Evolutionary conservation across 2,113 vertebrate species (phyloP), one percentile per base, ranked within the genome.

Genomic region (Dinomys branickii): DNA sequence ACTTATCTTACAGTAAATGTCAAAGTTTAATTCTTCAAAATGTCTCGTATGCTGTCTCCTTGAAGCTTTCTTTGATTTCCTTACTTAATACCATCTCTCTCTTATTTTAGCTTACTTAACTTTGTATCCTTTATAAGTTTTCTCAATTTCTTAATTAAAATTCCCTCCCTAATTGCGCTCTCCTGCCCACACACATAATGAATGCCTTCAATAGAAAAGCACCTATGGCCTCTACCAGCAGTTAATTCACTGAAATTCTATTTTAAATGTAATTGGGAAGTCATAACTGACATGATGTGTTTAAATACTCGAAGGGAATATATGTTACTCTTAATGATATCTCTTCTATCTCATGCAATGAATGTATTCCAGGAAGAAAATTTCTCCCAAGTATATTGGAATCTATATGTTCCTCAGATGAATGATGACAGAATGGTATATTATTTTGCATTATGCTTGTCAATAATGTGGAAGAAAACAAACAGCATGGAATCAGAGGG

Each of bases 11-110:
- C 69, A 69, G 22, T 47, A 83, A 78, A 5, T 80, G 33, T 73
- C 56, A 80, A 69, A 85, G 80, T 86, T 67, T 84, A 69, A 61
- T 86, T 96, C 22, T 94, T 86, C 80, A 69, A 63, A 90, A 58
- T 88, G 54, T 85, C 33, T 86, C 44, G 69, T 61, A 59, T 28
- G 5, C 38, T 26, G 50, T 87, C 19, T 95, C 14, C 69, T 88
- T 73, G 17, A 75, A 95, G 14, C 2, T 0, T 13, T 44, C 50
- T 73, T 83, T 50, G 94, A 30, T 67, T 90, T 71, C 3, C 33
- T 78, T 11, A 54, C 7, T 88, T 81, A 44, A n/a, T 56, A 11
- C 41, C 28, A 3, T 83, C 5, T 61, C 13, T 93, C 8, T 16
- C n/a, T 80, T 91, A 58, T 77, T 65, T 86, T 26, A 59, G 7